Percentiles rank a stretch among this genome's conserved stretches.
These are phyloP conservation scores for Romanogobio albipinnatus DNA, from an alignment of 2,113 vertebrate genomes.

Conservation along the genomic window DNA sequence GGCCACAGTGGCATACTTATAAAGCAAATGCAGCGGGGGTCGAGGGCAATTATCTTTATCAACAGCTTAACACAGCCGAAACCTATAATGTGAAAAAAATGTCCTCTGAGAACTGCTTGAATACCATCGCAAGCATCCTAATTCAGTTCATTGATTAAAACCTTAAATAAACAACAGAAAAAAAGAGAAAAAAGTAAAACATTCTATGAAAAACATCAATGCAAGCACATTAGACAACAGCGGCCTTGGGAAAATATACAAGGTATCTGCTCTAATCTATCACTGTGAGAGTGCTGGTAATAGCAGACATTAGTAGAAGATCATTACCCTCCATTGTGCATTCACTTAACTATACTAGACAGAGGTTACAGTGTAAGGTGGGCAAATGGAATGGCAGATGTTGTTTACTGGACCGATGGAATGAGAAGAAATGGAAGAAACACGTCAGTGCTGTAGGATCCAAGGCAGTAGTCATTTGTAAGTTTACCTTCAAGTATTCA, in stretches of 20 bases:
- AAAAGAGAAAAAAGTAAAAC: constrained; percentile 24
- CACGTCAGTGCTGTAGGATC: constrained; percentile 41
- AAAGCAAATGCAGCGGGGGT: constrained; percentile 46
- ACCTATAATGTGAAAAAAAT: constrained; percentile 25
- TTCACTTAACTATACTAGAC: constrained; percentile 62
- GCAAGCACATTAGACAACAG: constrained; percentile 41
- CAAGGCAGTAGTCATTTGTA: constrained; percentile 17
- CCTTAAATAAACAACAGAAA: constrained; percentile 4
- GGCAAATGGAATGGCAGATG: constrained; percentile 61
- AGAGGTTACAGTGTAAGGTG: constrained; percentile 59
- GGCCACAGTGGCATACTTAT: constrained; percentile 42
- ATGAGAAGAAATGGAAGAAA: constrained; percentile 51
- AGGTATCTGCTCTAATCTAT: constrained; percentile 58
- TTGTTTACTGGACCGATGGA: constrained; percentile 60
- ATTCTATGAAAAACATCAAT: constrained; percentile 37
- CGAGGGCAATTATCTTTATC: constrained; percentile 49
- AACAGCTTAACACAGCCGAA: constrained; percentile 41
- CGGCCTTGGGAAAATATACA: constrained; percentile 56
- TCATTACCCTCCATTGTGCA: constrained; percentile 63
- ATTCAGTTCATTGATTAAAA: constrained; percentile 35
- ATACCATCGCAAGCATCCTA: constrained; percentile 25
- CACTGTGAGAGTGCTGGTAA: constrained; percentile 57
- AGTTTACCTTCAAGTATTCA: constrained; percentile 20
- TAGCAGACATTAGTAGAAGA: constrained; percentile 63
- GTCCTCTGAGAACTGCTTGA: constrained; percentile 10